These are phyloP conservation scores for Lophius americanus DNA, from an alignment of 2,797 vertebrate species.

Conservation along the genomic window DNA sequence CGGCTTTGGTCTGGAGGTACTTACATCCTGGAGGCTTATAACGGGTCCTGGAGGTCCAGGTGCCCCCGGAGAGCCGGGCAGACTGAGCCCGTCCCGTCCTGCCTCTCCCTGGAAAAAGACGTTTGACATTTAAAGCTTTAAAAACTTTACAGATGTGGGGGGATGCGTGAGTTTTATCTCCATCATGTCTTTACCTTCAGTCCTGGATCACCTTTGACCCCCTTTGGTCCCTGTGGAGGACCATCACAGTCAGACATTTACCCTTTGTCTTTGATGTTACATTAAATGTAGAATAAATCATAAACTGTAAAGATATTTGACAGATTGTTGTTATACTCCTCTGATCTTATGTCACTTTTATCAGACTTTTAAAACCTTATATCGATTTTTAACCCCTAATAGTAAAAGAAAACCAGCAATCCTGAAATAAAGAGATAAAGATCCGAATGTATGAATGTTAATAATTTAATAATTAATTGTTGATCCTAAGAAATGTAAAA, in stretches of 20 bases:
- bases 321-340: too few species aligned
- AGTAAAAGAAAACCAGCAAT: too few species aligned
- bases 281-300: too few species aligned
- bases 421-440: too few species aligned
- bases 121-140: not conserved
- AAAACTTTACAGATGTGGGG: not conserved
- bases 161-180: not conserved
- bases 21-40: constrained; percentile 82
- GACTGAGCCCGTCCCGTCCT: constrained; percentile 82
- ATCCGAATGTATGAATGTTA: too few species aligned
- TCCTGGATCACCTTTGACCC: constrained; percentile 87
- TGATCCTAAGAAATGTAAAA: too few species aligned
- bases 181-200: constrained; percentile 80
- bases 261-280: too few species aligned
- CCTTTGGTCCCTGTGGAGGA: constrained; percentile 85
- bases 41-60: constrained; percentile 88
- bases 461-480: too few species aligned
- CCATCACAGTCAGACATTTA: not conserved
- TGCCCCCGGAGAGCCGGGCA: constrained; percentile 86
- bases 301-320: too few species aligned
- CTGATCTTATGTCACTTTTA: too few species aligned
- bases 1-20: constrained; percentile 19
- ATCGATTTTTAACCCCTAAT: too few species aligned
- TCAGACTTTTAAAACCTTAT: too few species aligned
- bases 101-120: constrained; percentile 84